These are phyloP conservation scores for Drosophila paranaensis DNA, from an alignment of 2,888 invertebrate species.

Conservation along the genomic window DNA sequence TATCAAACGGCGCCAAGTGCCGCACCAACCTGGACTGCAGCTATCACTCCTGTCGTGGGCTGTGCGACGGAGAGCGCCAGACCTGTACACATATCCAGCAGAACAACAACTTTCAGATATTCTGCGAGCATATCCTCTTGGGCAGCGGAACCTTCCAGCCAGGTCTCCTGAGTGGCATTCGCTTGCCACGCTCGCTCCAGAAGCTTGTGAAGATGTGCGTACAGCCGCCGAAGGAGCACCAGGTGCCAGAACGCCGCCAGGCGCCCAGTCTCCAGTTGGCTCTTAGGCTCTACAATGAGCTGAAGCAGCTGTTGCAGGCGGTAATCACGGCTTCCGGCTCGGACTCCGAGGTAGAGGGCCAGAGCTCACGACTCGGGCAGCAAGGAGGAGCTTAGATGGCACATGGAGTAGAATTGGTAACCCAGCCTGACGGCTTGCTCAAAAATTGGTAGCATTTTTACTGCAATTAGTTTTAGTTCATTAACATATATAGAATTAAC, in stretches of 20 bases:
- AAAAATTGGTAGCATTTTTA: constrained; percentile 65
- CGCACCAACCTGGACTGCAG: constrained; percentile 76
- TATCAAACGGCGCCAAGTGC: constrained; percentile 80
- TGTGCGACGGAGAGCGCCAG: constrained; percentile 77
- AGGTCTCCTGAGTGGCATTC: constrained; percentile 79
- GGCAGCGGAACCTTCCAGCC: constrained; percentile 81
- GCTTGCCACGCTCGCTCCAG: constrained; percentile 73
- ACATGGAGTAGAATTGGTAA: constrained; percentile 28
- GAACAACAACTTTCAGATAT: constrained; percentile 84
- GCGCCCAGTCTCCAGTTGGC: constrained; percentile 81
- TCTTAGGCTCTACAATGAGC: constrained; percentile 81
- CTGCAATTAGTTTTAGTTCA: constrained; percentile 58
- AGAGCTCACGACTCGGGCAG: constrained; percentile 29
- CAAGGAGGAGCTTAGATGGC: constrained; percentile 27
- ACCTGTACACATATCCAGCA: constrained; percentile 81
- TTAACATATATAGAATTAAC: constrained; percentile 33
- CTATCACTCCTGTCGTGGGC: constrained; percentile 79
- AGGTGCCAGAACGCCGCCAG: constrained; percentile 69
- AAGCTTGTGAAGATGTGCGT: constrained; percentile 80
- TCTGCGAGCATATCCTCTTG: constrained; percentile 80
- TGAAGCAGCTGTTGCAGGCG: constrained; percentile 80
- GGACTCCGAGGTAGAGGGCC: constrained; percentile 43
- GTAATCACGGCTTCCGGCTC: constrained; percentile 59
- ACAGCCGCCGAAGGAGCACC: constrained; percentile 77
- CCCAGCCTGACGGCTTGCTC: constrained; percentile 37